Percentiles rank a stretch among this genome's conserved stretches.
Conservation (phyloP, 2,113 vertebrate species). For the Leiothrix lutea region DNA sequence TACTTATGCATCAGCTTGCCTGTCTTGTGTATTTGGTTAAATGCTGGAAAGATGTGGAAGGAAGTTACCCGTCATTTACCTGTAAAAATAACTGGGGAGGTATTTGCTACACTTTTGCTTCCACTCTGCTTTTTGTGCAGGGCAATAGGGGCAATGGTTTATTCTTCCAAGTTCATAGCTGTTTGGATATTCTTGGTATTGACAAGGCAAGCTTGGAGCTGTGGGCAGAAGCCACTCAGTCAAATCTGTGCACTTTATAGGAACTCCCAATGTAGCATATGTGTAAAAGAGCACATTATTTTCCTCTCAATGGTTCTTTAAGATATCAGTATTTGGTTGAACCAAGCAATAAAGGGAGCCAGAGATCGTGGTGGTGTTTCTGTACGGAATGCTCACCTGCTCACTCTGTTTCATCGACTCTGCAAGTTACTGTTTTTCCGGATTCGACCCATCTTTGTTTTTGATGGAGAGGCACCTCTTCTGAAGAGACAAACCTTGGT, state of each 20-base stretch:
- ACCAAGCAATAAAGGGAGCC: conserved; percentile 94
- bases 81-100: neutral
- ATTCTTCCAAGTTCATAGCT: neutral
- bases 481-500: conserved; percentile 96
- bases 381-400: conserved; percentile 90
- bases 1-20: neutral
- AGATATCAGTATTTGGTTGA: conserved; percentile 99
- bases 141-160: neutral
- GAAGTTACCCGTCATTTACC: neutral
- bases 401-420: conserved; percentile 92
- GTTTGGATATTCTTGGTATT: neutral
- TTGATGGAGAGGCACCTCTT: conserved; percentile 92
- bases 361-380: conserved; percentile 85
- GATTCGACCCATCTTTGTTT: conserved; percentile 93
- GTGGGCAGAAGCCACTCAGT: neutral
- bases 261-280: neutral
- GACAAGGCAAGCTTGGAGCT: neutral
- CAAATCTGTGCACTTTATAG: neutral
- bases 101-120: neutral
- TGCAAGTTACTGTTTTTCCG: conserved; percentile 96
- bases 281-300: neutral
- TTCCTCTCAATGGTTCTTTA: conserved; percentile 65
- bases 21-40: neutral
- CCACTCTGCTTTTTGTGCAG: neutral
- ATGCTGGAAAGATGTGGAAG: neutral